These are phyloP conservation scores for Euglossa dilemma DNA, from an alignment of 1,140 invertebrate genomes.

Conservation along the genomic window DNA sequence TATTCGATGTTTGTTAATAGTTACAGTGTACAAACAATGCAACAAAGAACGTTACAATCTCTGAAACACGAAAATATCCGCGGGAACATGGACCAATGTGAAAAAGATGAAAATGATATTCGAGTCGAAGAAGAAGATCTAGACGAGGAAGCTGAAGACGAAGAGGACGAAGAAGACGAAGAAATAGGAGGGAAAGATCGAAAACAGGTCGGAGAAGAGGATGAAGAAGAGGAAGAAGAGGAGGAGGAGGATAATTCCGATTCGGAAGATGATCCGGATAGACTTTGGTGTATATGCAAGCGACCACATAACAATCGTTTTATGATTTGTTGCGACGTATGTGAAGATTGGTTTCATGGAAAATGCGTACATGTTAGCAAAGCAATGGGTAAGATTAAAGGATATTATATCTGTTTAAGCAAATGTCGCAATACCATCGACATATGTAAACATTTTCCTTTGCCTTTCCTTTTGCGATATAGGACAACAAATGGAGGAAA, in stretches of 20 bases:
- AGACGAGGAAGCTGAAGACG: slow-evolving; percentile 32
- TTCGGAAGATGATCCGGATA: slow-evolving; percentile 96
- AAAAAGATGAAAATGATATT: neutral
- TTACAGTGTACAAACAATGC: slow-evolving; percentile 35
- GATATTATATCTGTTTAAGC: neutral
- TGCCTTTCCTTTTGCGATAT: neutral
- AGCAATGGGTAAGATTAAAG: slow-evolving; percentile 86
- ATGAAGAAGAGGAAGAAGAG: slow-evolving; percentile 79
- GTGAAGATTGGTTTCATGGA: slow-evolving; percentile 98
- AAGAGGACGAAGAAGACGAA: slow-evolving; percentile 78
- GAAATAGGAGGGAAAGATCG: slow-evolving; percentile 80
- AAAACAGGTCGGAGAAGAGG: slow-evolving; percentile 75
- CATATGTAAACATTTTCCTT: neutral
- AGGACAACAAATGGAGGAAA: slow-evolving; percentile 93
- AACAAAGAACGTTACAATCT: slow-evolving; percentile 22
- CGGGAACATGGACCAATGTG: slow-evolving; percentile 36
- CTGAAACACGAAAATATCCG: slow-evolving; percentile 30
- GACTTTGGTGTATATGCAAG: slow-evolving; percentile 97
- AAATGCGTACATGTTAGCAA: slow-evolving; percentile 97
- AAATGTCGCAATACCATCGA: neutral
- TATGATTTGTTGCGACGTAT: slow-evolving; percentile 98
- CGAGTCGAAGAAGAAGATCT: slow-evolving; percentile 84
- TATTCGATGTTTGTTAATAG: neutral
- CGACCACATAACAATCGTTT: slow-evolving; percentile 98
- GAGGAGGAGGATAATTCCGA: slow-evolving; percentile 85